Evolutionary conservation across 2,888 invertebrate genomes (phyloP).

Genomic region (Cephus pulcher): DNA sequence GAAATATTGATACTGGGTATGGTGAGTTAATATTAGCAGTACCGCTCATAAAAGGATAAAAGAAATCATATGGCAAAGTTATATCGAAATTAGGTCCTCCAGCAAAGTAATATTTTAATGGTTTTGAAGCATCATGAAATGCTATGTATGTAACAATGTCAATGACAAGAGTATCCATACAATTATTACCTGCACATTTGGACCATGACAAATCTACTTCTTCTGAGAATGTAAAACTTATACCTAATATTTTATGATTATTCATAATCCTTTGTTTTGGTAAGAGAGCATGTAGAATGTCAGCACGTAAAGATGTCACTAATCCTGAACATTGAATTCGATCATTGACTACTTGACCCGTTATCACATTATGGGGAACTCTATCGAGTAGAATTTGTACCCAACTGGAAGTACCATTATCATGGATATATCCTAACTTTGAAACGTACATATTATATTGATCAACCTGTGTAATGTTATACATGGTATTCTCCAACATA

Average conservation of each 20-base stretch:
- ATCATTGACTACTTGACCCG: slow-evolving; percentile 41
- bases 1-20: background rate
- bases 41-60: slow-evolving; percentile 73
- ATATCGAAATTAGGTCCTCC: slow-evolving; percentile 75
- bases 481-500: slow-evolving; percentile 44
- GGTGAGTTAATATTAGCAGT: background rate
- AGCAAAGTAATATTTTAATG: slow-evolving; percentile 68
- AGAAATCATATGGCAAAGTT: slow-evolving; percentile 78
- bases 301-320: slow-evolving; percentile 53
- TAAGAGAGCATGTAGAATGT: slow-evolving; percentile 54
- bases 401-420: slow-evolving; percentile 66
- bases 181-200: slow-evolving; percentile 48
- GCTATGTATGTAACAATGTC: slow-evolving; percentile 55
- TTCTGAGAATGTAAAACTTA: slow-evolving; percentile 51
- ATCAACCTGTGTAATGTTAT: slow-evolving; percentile 50
- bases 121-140: slow-evolving; percentile 67
- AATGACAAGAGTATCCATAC: slow-evolving; percentile 42
- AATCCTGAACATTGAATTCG: slow-evolving; percentile 55
- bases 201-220: slow-evolving; percentile 48
- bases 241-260: slow-evolving; percentile 53
- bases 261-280: slow-evolving; percentile 47
- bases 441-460: slow-evolving; percentile 61
- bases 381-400: slow-evolving; percentile 65
- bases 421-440: slow-evolving; percentile 68
- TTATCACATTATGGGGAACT: slow-evolving; percentile 46